Base-by-base conservation (phyloP, 2,888 invertebrate species). In the Mythimna loreyi region DNA sequence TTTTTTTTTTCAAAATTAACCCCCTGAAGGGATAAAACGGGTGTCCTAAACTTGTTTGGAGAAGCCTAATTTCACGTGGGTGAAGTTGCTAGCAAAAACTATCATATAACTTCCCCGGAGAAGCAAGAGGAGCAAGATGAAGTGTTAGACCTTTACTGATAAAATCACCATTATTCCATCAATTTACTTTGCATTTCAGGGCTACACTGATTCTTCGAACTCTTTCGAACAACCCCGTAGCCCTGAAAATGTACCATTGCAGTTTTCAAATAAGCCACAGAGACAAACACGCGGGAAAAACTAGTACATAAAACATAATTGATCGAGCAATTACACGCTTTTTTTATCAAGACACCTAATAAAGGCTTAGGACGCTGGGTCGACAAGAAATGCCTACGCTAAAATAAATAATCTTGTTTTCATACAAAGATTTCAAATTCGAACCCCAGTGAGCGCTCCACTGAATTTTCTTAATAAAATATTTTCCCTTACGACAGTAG, bases 401-500 rank as follows among this genome's bases (percentile, higher is more conserved):
- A 56, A 72, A 81, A 82, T 70, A 84, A 61, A 80, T 85, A 82
- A 86, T 85, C 85, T 80, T 71, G 72, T 85, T 85, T 82, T 82
- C 75, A 80, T 84, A 72, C 67, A 65, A 74, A 79, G 72, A 80
- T 82, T 78, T 86, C 75, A 82, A 86, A 82, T 85, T 82, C 83
- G 74, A 72, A 85, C 80, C 86, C 82, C 78, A 83, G 79, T 85
- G 83, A 81, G 67, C 84, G 88, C 86, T 87, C 73, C 83, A 84
- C 78, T 88, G 88, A 79, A 65, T 87, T 87, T 89, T 87, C 81
- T 80, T 85, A 85, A 84, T 85, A 85, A 81, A 80, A 79, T 73
- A 68, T 81, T 80, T 74, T 79, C 68, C 78, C 80, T 80, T 72
- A 81, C 81, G 70, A 33, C 8, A 58, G 55, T n/a, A 71, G 49